These are phyloP conservation scores for Deroplatys truncata DNA, from an alignment of 2,888 invertebrate species.

Conservation along the genomic window DNA sequence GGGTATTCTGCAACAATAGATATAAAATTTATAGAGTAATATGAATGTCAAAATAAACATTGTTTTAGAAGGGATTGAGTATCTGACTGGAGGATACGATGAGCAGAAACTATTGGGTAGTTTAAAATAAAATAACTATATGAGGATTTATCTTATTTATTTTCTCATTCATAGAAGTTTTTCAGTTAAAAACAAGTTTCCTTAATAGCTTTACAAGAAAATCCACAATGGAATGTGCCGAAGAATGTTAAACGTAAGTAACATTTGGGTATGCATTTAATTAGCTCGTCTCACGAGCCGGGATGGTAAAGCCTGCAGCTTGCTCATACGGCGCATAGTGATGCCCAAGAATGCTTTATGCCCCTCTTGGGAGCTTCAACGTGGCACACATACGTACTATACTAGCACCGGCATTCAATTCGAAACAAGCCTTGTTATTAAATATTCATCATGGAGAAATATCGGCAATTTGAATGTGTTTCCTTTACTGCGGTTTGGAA, in stretches of 20 bases:
- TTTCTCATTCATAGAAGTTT: too few relatives aligned
- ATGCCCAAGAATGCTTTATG: not conserved
- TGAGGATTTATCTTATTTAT: too few relatives aligned
- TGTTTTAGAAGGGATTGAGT: too few relatives aligned
- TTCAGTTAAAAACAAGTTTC: too few relatives aligned
- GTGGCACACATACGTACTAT: too few relatives aligned
- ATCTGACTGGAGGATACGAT: too few relatives aligned
- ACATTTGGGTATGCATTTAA: not conserved
- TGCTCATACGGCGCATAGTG: not conserved
- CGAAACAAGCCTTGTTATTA: not conserved
- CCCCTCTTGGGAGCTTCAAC: not conserved
- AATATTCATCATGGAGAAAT: not conserved
- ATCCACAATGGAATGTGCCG: not conserved
- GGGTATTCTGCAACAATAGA: too few relatives aligned
- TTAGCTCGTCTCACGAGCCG: not conserved
- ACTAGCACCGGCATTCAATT: not conserved
- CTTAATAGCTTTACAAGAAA: not conserved
- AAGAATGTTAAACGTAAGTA: not conserved
- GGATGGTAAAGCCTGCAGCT: not conserved
- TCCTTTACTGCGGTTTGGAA: not conserved
- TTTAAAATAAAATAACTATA: too few relatives aligned
- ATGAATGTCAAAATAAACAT: too few relatives aligned
- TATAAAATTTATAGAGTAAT: too few relatives aligned
- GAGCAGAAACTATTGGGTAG: too few relatives aligned
- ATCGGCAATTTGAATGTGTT: not conserved